Evolutionary conservation across 2,113 vertebrate species (phyloP), one percentile per base, ranked within the genome.

Genomic region (Lepidothrix coronata): DNA sequence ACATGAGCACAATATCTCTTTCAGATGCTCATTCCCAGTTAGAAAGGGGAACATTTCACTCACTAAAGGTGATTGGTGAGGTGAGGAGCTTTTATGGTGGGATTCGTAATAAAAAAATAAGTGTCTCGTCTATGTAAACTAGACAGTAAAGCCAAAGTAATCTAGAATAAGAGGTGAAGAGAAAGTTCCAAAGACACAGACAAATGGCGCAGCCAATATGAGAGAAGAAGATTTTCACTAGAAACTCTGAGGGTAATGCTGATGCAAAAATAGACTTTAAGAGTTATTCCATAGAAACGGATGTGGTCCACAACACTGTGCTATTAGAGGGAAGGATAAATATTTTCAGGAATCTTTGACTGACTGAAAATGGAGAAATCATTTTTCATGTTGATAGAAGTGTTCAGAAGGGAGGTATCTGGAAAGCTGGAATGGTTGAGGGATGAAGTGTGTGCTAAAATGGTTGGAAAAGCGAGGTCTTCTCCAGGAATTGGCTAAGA

Each of bases 81-180:
- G 5, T 12, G 20, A 35, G 14, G 25, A 62, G 62, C 30, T 85
- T 24, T 63, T 20, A 31, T n/a, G 33, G 39, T 68, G 43, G 17
- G 16, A 66, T 89, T 51, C 62, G 8, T 59, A 39, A 68, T 5
- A 28, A 52, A 20, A 63, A 65, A 73, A 25, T 11, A 41, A n/a
- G 31, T 12, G 7, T 37, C 71, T 81, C 0, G 0, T 8, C 15
- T 35, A 52, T 12, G 31, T 46, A 72, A 75, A 54, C 16, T 3
- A 41, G 28, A 35, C 8, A 49, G 30, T 17, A 59, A 78, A 46
- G 10, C 14, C n/a, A 43, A 54, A 22, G 30, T 24, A 59, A 89
- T 41, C 8, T 30, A 70, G 41, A 35, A 12, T 37, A 52, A 61
- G 8, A 85, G 39, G 15, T 41, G 20, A 67, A 57, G 82, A 71